Evolutionary conservation across 1,140 invertebrate species (phyloP), one percentile per base, ranked within the genome.

Genomic region (silkworm (Bombyx mori)): DNA sequence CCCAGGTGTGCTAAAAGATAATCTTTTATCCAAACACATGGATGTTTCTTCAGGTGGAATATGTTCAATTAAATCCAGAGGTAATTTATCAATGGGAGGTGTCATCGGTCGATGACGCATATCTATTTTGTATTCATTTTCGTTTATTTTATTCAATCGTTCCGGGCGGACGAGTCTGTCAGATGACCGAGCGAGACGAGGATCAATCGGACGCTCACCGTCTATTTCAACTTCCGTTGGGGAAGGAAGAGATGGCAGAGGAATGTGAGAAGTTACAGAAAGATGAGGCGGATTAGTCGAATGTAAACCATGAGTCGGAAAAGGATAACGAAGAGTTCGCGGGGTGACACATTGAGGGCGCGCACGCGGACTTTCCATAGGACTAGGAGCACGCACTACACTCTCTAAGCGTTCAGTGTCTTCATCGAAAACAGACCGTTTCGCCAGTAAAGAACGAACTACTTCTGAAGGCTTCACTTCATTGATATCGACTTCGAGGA

Each of bases 341-440:
- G 88, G 81, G 61, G 92, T 91, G 69, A 92, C 69, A 70, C 42
- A 55, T 62, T 47, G 44, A 68, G 64, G 65, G 56, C 81, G 59
- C 73, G 54, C 48, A 8, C 54, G 74, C 42, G 83, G 75, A 58
- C 76, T 79, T 45, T 77, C 68, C 6, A 56, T 66, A 0, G 86
- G 84, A 57, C 86, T 88, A 2, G 83, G 77, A 6, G 69, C 69
- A 7, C 83, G 73, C 93, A 69, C 92, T 91, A 66, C 92, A 70
- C 97, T 96, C 82, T 98, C 97, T 18, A 99, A 88, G 8, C 98
- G 89, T 77, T 98, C 97, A 9, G 94, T 93, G 79, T 99, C 97
- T 81, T 98, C 97, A 77, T 99, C 97, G 79, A 99, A 98, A 8
- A 99, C 96, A 54, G 95, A 97, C 53, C 94, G 92, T 75, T 96